These are phyloP conservation scores for Gadus macrocephalus DNA, from an alignment of 2,113 vertebrate species.

Conservation along the genomic window DNA sequence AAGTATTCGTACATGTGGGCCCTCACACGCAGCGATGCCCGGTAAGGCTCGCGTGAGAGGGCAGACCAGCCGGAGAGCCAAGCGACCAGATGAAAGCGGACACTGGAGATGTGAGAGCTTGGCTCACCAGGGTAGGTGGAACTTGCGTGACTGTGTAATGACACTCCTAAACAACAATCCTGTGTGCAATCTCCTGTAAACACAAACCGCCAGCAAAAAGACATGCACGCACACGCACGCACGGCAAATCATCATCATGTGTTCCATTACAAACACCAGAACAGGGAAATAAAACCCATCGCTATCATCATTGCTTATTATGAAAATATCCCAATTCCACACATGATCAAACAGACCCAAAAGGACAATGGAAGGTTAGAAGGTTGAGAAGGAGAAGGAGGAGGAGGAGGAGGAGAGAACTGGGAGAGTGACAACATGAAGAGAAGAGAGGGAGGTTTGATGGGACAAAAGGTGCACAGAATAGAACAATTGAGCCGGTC, in stretches of 20 bases:
- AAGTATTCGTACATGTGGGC: conserved; percentile 51
- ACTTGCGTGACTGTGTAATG: conserved; percentile 30
- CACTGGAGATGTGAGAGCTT: conserved; percentile 50
- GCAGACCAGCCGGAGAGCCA: conserved; percentile 32
- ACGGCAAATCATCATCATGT: neutral
- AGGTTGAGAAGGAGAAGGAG: neutral
- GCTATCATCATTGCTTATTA: too few relatives aligned
- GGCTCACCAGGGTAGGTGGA: conserved; percentile 41
- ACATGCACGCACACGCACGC: neutral
- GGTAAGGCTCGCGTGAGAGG: conserved; percentile 57
- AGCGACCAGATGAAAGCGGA: conserved; percentile 49
- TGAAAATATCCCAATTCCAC: too few relatives aligned
- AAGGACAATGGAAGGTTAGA: too few relatives aligned
- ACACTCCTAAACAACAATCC: conserved; percentile 21
- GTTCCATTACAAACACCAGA: too few relatives aligned
- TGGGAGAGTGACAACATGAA: too few relatives aligned
- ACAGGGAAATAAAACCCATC: too few relatives aligned
- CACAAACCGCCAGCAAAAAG: conserved; percentile 34
- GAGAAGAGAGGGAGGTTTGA: too few relatives aligned
- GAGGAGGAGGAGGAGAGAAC: too few relatives aligned
- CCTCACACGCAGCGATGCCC: conserved; percentile 53
- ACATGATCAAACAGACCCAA: too few relatives aligned
- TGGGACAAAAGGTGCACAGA: conserved; percentile 23
- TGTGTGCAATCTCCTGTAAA: conserved; percentile 30
- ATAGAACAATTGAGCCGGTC: conserved; percentile 18